Evolutionary conservation across 2,797 vertebrate genomes (phyloP).

Genomic region (Hippoglossus hippoglossus): DNA sequence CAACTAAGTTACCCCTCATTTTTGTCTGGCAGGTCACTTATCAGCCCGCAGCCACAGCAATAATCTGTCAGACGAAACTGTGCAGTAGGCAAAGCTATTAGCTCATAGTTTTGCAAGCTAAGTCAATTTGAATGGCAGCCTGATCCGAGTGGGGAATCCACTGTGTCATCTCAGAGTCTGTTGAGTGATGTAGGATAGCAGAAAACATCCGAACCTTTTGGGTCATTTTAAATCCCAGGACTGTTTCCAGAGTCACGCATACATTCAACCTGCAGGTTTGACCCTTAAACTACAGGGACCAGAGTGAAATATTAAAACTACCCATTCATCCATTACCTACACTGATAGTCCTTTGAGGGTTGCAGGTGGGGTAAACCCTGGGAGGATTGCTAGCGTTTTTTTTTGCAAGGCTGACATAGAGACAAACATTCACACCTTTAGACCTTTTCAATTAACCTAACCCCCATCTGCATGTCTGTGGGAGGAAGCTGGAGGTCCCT

Average conservation of each 20-base stretch:
- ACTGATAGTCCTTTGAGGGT: too few relatives aligned
- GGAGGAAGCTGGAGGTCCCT: too few relatives aligned
- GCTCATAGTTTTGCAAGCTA: slow-evolving; percentile 1
- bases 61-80: background rate
- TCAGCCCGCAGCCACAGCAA: background rate
- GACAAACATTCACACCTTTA: too few relatives aligned
- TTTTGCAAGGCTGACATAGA: too few relatives aligned
- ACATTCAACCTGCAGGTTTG: background rate
- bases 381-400: too few relatives aligned
- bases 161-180: background rate
- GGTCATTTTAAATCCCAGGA: background rate
- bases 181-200: background rate
- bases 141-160: slow-evolving; percentile 4
- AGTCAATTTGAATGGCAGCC: slow-evolving; percentile 3
- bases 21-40: slow-evolving; percentile 9
- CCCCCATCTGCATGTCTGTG: too few relatives aligned
- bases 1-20: slow-evolving; percentile 2
- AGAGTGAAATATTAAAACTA: background rate
- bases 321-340: too few relatives aligned
- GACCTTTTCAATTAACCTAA: too few relatives aligned
- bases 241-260: background rate
- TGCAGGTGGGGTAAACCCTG: too few relatives aligned
- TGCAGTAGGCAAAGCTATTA: background rate
- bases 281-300: background rate
- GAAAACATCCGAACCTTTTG: background rate